These are phyloP conservation scores for Liparis tanakae DNA, from an alignment of 2,797 vertebrate species.

Conservation along the genomic window DNA sequence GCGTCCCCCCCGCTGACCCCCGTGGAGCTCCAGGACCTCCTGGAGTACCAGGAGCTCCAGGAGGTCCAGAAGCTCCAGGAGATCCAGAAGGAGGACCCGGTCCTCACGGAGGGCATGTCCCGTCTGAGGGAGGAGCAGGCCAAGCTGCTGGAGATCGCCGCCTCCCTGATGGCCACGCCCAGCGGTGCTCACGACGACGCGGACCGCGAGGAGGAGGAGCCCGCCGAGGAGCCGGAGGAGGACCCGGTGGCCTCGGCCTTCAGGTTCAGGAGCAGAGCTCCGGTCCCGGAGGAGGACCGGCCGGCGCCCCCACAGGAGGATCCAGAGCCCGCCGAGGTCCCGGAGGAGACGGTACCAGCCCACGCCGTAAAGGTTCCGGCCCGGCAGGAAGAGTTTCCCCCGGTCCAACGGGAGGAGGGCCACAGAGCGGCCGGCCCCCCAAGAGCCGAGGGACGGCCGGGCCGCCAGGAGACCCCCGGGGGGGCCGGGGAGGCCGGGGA, in stretches of 20 bases:
- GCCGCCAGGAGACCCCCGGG: not conserved
- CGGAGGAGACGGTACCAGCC: not conserved
- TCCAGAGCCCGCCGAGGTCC: constrained; percentile 17
- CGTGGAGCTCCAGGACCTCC: constrained; percentile 35
- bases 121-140: constrained; percentile 73
- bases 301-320: constrained; percentile 19
- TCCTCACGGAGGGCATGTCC: constrained; percentile 73
- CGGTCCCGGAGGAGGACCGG: constrained; percentile 12
- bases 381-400: constrained; percentile 22
- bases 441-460: too few relatives aligned
- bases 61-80: constrained; percentile 38
- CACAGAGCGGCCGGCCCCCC: not conserved
- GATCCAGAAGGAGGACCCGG: constrained; percentile 49
- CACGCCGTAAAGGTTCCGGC: constrained; percentile 5
- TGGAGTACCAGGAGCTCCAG: constrained; percentile 25
- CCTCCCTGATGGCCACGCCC: constrained; percentile 74
- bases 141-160: constrained; percentile 84
- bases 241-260: constrained; percentile 46
- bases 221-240: constrained; percentile 21
- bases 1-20: constrained; percentile 3
- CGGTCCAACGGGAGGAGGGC: constrained; percentile 10
- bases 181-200: not conserved
- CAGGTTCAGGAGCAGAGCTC: constrained; percentile 41
- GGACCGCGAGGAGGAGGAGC: constrained; percentile 44
- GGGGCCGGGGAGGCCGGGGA: not conserved